Evolutionary conservation across 1,140 invertebrate genomes (phyloP), one percentile per base, ranked within the genome.

Genomic region (Medauroidea extradentata): DNA sequence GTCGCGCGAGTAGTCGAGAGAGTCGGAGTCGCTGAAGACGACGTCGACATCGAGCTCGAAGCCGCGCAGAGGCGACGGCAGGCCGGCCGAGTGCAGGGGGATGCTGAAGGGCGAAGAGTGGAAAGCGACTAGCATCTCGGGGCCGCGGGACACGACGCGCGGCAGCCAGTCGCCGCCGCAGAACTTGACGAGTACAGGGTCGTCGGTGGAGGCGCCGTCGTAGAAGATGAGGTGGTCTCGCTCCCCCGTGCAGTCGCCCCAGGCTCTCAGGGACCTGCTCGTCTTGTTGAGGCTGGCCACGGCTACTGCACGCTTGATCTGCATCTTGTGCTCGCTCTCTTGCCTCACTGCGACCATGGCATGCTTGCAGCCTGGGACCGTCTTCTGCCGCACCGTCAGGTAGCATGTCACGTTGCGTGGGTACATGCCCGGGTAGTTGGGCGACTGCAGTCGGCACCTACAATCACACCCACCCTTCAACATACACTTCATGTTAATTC

Each of bases 361-460:
- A 72, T 91, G 89, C 71, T 92, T 93, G 72, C 89, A 91, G 5
- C 87, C 90, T 0, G 90, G 90, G 24, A 91, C 86, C 63, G 85
- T 85, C 70, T 90, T 88, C 72, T 93, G 90, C 14, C 88, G 78
- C 52, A 92, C 74, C 18, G 84, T 90, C 78, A 89, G 88, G 67
- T 88, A 84, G 71, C 90, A 93, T 9, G 88, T 90, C 3, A 91
- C 89, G 71, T 94, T 92, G 43, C 89, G 80, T 1, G 91, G 92
- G 75, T 94, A 94, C 78, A 94, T 89, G 14, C 91, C 91, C 0
- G 92, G 92, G 73, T 93, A 94, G 75, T 94, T 94, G n/a, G 93
- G 91, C 52, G 84, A 86, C 74, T 93, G 91, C 29, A 93, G 75
- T 27, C 88, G 83, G 69, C 91, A 93, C n/a, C n/a, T n/a, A n/a